Evolutionary conservation across 1,140 invertebrate species (phyloP).

Genomic region (Panagrolaimus sp.): DNA sequence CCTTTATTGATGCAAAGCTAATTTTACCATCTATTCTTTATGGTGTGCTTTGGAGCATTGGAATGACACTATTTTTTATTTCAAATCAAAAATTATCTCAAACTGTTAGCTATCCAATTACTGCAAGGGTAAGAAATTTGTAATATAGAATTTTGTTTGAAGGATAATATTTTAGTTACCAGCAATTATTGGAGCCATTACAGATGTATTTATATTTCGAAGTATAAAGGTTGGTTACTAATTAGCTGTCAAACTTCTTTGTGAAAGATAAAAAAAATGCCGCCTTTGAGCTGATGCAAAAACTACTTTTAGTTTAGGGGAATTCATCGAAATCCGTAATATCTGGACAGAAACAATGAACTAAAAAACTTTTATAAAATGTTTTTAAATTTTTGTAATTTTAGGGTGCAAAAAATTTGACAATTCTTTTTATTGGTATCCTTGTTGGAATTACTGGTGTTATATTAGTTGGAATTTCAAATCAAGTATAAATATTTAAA

Average conservation of each 20-base stretch:
- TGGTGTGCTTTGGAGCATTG: constrained; percentile 45
- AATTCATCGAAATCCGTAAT: no score
- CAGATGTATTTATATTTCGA: constrained; percentile 41
- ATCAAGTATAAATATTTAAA: constrained; percentile 15
- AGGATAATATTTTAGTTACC: constrained; percentile 33
- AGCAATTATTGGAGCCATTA: constrained; percentile 46
- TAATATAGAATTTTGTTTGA: background rate
- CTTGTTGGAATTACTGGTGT: constrained; percentile 29
- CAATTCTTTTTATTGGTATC: constrained; percentile 37
- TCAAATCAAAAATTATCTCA: constrained; percentile 44
- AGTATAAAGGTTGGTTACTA: constrained; percentile 25
- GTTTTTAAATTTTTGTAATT: background rate
- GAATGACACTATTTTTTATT: constrained; percentile 48
- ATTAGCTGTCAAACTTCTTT: no score
- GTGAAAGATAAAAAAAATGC: no score
- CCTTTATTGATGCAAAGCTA: constrained; percentile 33
- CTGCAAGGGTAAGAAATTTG: constrained; percentile 32
- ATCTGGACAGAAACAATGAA: no score
- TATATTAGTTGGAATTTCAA: constrained; percentile 32
- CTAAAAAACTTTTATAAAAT: no score
- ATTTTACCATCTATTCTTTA: constrained; percentile 48
- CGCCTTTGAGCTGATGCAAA: no score
- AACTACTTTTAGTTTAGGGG: no score
- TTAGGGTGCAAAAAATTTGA: constrained; percentile 27
- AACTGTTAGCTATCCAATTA: constrained; percentile 48